These are phyloP conservation scores for Rhabdornis inornatus DNA, from an alignment of 2,113 vertebrate genomes.

Conservation along the genomic window DNA sequence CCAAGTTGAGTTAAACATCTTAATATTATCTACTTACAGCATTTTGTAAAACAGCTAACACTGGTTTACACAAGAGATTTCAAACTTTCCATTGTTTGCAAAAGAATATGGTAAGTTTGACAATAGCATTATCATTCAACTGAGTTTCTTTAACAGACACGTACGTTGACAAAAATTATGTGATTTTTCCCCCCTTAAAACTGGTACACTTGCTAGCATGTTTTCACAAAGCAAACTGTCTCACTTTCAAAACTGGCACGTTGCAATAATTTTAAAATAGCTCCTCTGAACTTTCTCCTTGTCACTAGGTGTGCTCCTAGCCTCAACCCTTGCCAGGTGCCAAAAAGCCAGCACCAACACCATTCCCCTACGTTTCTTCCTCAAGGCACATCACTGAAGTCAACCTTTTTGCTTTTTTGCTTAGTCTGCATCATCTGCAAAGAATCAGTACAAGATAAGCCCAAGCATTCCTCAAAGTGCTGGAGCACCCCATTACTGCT, in stretches of 20 bases:
- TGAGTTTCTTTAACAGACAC: not conserved
- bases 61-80: not conserved
- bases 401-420: not conserved
- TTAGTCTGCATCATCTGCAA: not conserved
- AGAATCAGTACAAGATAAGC: accelerated
- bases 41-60: not conserved
- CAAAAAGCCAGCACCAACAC: not conserved
- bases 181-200: not conserved
- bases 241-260: not conserved
- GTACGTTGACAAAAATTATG: not conserved
- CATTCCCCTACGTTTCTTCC: not conserved
- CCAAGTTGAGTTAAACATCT: not conserved
- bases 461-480: not conserved
- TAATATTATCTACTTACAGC: not conserved
- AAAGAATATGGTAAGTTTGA: not conserved
- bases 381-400: not conserved
- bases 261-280: not conserved
- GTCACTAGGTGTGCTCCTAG: not conserved
- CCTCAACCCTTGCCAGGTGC: not conserved
- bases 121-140: not conserved
- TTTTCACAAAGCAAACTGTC: not conserved
- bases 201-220: not conserved
- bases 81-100: not conserved
- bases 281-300: not conserved
- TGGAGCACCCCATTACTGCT: not conserved